A percentile compares a stretch with the other conserved stretches of the same genome.
phyloP scores from a whole-genome alignment of 2,797 vertebrate species.

The Pangasius sanitwongsei region DNA sequence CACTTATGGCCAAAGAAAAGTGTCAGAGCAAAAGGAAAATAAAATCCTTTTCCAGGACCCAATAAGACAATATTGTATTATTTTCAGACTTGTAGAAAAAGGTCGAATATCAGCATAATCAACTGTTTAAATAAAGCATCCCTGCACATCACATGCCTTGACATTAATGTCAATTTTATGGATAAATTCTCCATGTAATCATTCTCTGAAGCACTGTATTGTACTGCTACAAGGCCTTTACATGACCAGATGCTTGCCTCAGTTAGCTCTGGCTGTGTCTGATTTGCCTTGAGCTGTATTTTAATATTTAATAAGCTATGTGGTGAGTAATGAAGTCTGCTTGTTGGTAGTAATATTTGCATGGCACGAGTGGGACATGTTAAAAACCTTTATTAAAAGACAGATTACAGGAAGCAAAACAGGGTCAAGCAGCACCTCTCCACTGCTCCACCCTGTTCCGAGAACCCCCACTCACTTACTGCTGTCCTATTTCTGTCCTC shows the following conservation, averaged over 20 bases:
- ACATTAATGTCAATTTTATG: not conserved
- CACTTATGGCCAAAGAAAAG: not conserved
- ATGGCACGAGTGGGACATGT: constrained; percentile 56
- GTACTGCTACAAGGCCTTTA: not conserved
- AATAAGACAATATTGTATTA: not conserved
- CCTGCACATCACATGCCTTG: not conserved
- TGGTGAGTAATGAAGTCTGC: constrained; percentile 46
- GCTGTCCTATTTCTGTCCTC: constrained; percentile 22
- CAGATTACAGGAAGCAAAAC: constrained; percentile 16
- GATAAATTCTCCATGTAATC: not conserved
- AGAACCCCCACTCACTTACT: not conserved
- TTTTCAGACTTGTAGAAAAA: not conserved
- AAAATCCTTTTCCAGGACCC: not conserved
- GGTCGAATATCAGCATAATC: not conserved
- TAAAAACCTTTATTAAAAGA: constrained; percentile 60
- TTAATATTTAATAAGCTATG: constrained; percentile 58
- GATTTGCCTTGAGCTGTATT: constrained; percentile 45
- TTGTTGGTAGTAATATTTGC: constrained; percentile 59
- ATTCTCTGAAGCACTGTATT: not conserved
- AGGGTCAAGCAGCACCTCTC: not conserved
- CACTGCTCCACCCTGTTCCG: not conserved
- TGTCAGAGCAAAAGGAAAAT: not conserved
- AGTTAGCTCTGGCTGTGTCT: constrained; percentile 25
- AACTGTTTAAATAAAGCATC: constrained; percentile 1
- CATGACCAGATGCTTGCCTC: constrained; percentile 33